Conservation (phyloP, 2,113 vertebrate genomes). For the Scatophagus argus region DNA sequence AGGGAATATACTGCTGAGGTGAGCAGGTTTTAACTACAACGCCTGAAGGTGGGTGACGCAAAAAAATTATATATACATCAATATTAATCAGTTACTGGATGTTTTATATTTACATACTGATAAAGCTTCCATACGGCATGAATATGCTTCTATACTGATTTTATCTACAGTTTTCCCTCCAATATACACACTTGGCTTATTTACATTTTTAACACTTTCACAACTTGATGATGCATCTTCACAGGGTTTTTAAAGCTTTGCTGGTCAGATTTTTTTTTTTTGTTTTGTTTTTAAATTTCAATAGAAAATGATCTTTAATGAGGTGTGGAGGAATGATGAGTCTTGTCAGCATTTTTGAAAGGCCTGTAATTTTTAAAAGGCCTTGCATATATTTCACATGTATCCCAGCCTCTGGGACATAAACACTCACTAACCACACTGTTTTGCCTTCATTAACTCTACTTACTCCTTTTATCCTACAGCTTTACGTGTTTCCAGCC, state of each 20-base stretch:
- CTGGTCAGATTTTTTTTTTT: too few relatives aligned
- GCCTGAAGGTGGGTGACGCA: conserved; percentile 2
- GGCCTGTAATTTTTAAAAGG: too few relatives aligned
- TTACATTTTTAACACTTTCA: not conserved
- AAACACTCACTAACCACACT: too few relatives aligned
- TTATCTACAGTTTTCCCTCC: not conserved
- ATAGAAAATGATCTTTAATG: too few relatives aligned
- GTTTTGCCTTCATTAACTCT: not conserved
- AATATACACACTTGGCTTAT: not conserved
- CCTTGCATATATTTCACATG: too few relatives aligned
- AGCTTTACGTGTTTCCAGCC: not conserved
- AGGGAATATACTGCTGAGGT: conserved; percentile 27
- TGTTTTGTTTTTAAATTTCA: too few relatives aligned
- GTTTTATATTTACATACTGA: not conserved
- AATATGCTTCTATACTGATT: not conserved
- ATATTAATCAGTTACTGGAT: not conserved
- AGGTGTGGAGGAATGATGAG: too few relatives aligned
- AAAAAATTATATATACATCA: not conserved
- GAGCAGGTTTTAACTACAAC: conserved; percentile 17
- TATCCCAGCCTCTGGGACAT: not conserved
- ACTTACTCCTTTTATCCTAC: not conserved
- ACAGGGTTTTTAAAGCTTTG: not conserved
- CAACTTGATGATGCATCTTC: not conserved
- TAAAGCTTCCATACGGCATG: not conserved
- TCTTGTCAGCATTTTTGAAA: too few relatives aligned